Percentiles rank a stretch among this genome's conserved stretches.
Conservation (phyloP, 1,140 invertebrate species). For the Eumaeus atala region DNA sequence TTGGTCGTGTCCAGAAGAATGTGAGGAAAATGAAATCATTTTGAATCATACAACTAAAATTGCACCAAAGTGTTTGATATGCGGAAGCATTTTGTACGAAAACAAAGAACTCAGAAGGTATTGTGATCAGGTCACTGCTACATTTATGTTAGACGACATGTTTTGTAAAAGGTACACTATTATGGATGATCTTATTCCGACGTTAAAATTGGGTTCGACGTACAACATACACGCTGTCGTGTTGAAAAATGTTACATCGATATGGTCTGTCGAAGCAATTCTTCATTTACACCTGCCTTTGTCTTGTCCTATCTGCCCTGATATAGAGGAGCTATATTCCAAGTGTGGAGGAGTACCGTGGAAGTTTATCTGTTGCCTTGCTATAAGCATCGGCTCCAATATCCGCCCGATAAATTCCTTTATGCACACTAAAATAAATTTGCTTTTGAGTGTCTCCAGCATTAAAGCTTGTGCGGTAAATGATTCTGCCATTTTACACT, state of each 20-base stretch:
- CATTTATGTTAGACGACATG: constrained; percentile 37
- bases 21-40: constrained; percentile 57
- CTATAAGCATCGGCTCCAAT: constrained; percentile 47
- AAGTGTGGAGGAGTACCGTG: constrained; percentile 45
- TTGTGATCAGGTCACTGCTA: constrained; percentile 46
- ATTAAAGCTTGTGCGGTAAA: constrained; percentile 40
- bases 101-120: constrained; percentile 52
- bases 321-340: constrained; percentile 41
- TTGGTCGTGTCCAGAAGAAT: constrained; percentile 63
- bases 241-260: constrained; percentile 34
- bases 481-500: constrained; percentile 46
- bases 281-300: constrained; percentile 30
- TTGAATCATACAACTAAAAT: constrained; percentile 53
- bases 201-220: constrained; percentile 36
- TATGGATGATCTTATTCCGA: constrained; percentile 46
- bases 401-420: constrained; percentile 52
- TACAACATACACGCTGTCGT: constrained; percentile 38
- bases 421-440: constrained; percentile 55
- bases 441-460: constrained; percentile 56
- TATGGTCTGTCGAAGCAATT: constrained; percentile 50
- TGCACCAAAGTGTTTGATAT: constrained; percentile 52
- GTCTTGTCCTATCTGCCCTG: constrained; percentile 32
- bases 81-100: constrained; percentile 50
- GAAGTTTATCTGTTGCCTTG: constrained; percentile 59
- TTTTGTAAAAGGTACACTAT: constrained; percentile 37